Conservation (phyloP, 2,797 vertebrate species). For the Melanotaenia maccullochi region DNA sequence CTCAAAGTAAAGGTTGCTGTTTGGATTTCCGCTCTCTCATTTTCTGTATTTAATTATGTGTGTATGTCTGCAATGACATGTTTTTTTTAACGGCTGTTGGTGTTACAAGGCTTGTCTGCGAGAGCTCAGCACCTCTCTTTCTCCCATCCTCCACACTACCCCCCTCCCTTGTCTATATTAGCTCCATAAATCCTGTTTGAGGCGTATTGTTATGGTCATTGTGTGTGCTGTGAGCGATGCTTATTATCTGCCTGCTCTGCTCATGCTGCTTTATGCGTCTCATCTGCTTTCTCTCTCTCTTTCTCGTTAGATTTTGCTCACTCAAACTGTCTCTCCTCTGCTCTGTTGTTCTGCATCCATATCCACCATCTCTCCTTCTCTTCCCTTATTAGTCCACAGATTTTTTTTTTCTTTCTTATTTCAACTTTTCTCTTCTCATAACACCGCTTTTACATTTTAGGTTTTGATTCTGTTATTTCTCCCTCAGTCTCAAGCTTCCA, state of each 20-base stretch:
- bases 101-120: constrained; percentile 48
- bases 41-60: constrained; percentile 4
- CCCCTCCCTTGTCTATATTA: constrained; percentile 77
- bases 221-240: constrained; percentile 84
- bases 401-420: constrained; percentile 28
- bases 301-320: constrained; percentile 35
- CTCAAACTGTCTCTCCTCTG: constrained; percentile 20
- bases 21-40: constrained; percentile 3
- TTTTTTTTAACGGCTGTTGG: constrained; percentile 51
- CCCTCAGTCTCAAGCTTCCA: constrained; percentile 7
- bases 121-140: constrained; percentile 48
- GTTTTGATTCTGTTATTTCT: constrained; percentile 33
- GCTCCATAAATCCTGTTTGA: constrained; percentile 81
- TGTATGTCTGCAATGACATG: constrained; percentile 50
- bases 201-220: constrained; percentile 85
- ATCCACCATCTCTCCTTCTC: constrained; percentile 35
- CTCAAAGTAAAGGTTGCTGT: constrained; percentile 9
- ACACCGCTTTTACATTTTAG: constrained; percentile 28
- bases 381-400: constrained; percentile 44
- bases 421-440: constrained; percentile 14
- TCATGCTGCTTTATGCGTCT: constrained; percentile 80
- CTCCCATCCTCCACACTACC: constrained; percentile 56
- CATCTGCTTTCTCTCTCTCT: constrained; percentile 56
- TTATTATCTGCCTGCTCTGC: constrained; percentile 81
- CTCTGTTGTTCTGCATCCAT: constrained; percentile 38